A percentile compares a stretch with the other conserved stretches of the same genome.
phyloP scores from a whole-genome alignment of 2,888 invertebrate species.

The Caenorhabditis afra region DNA sequence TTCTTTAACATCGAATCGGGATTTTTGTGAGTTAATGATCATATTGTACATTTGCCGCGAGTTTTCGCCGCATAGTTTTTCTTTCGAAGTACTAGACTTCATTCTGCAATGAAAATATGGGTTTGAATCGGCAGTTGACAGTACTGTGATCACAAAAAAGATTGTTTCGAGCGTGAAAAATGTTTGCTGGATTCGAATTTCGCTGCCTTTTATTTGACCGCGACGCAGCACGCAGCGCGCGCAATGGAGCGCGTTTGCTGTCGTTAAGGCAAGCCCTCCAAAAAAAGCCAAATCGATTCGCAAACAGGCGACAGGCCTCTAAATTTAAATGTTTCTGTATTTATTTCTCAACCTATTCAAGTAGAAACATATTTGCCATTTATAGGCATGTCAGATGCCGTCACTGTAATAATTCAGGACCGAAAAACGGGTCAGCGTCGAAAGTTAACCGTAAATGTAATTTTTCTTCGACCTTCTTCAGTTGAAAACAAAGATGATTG shows the following conservation, averaged over 20 bases:
- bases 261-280: too few species aligned
- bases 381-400: slow-evolving; percentile 38
- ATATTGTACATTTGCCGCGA: slow-evolving; percentile 50
- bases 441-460: slow-evolving; percentile 40
- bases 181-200: slow-evolving; percentile 19
- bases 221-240: slow-evolving; percentile 26
- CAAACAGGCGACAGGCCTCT: too few species aligned
- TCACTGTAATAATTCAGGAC: slow-evolving; percentile 46
- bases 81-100: slow-evolving; percentile 57
- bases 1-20: slow-evolving; percentile 41
- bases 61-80: slow-evolving; percentile 48
- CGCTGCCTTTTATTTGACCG: slow-evolving; percentile 21
- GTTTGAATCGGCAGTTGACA: background rate
- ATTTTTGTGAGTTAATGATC: slow-evolving; percentile 51
- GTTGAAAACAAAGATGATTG: too few species aligned
- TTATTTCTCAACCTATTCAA: background rate
- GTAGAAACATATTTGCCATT: background rate
- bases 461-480: background rate
- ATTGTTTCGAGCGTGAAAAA: slow-evolving; percentile 1
- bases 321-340: too few species aligned
- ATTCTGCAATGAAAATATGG: slow-evolving; percentile 34
- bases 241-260: slow-evolving; percentile 16
- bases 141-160: slow-evolving; percentile 1
- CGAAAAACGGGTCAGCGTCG: slow-evolving; percentile 38
- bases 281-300: too few species aligned